phyloP scores from a whole-genome alignment of 2,797 vertebrate genomes.

The Odontamblyopus lacepedii region DNA sequence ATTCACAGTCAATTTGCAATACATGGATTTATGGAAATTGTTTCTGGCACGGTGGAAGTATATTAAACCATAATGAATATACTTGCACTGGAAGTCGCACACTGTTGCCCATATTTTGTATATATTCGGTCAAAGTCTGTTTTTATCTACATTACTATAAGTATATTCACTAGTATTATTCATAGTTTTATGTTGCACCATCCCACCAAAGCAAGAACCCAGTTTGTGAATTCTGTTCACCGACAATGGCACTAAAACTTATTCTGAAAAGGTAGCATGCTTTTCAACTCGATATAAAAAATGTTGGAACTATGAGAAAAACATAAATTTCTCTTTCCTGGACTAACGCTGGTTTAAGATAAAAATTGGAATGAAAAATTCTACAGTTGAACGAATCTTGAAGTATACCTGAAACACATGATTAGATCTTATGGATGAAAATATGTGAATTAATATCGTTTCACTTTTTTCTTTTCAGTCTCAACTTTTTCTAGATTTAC shows the following conservation, averaged over 20 bases:
- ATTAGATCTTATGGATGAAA: not conserved
- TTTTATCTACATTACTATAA: too few species aligned
- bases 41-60: not conserved
- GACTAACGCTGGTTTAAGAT: not conserved
- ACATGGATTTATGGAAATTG: slow-evolving; percentile 4
- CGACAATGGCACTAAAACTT: too few species aligned
- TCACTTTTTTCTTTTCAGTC: not conserved
- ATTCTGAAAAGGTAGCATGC: not conserved
- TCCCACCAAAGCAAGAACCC: not conserved
- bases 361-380: too few species aligned
- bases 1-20: slow-evolving; percentile 7
- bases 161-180: too few species aligned
- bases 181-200: too few species aligned
- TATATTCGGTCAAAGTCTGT: too few species aligned
- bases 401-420: too few species aligned
- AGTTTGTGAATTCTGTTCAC: too few species aligned
- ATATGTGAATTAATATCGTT: not conserved
- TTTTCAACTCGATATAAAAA: not conserved
- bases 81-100: too few species aligned
- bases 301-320: not conserved
- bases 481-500: not conserved
- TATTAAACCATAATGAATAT: too few species aligned
- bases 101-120: too few species aligned
- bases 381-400: too few species aligned
- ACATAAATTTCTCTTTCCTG: not conserved